Percentiles rank a stretch among this genome's conserved stretches.
Conservation (phyloP, 2,113 vertebrate genomes). For the Chaetura pelagica region DNA sequence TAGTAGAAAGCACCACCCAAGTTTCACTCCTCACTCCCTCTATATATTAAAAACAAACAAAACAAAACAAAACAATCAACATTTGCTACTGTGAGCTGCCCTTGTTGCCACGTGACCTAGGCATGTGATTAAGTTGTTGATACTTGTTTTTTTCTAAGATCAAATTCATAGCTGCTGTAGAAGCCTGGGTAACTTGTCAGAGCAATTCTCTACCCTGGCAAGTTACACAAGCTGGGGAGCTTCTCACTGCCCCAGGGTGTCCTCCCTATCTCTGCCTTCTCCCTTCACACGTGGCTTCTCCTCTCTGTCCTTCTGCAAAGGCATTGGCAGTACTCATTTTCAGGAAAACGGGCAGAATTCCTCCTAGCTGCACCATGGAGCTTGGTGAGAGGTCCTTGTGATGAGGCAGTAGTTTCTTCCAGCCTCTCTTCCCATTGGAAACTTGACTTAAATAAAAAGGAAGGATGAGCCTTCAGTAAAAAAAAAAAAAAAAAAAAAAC, state of each 20-base stretch:
- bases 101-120: constrained; percentile 24
- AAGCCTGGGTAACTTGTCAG: constrained; percentile 30
- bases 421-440: background rate
- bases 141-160: constrained; percentile 50
- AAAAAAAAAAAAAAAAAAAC: background rate
- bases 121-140: constrained; percentile 53
- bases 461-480: background rate
- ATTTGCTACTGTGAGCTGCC: constrained; percentile 6
- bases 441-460: background rate
- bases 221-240: constrained; percentile 40
- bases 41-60: background rate
- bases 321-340: background rate
- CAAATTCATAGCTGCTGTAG: constrained; percentile 27
- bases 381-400: background rate
- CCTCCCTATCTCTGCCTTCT: background rate
- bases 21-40: constrained; percentile 7
- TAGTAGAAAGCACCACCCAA: background rate
- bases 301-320: background rate
- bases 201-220: constrained; percentile 36
- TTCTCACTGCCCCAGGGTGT: background rate
- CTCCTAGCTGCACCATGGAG: background rate
- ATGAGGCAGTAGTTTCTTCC: background rate
- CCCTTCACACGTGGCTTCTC: background rate
- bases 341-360: background rate
- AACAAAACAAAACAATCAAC: background rate